Evolutionary conservation across 2,888 invertebrate genomes (phyloP).

Genomic region (Drosophila pseudotalamancana): DNA sequence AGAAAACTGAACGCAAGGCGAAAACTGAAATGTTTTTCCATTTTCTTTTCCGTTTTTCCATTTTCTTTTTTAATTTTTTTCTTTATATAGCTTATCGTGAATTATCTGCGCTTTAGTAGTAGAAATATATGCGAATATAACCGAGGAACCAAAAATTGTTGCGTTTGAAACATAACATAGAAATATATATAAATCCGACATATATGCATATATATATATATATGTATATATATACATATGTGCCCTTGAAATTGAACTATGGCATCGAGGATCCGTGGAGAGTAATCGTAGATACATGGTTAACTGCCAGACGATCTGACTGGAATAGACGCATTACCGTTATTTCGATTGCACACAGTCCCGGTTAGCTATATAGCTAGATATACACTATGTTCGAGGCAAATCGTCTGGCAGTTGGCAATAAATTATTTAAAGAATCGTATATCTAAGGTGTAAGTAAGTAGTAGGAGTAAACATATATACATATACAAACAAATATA

Average conservation of each 20-base stretch:
- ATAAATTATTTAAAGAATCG: conserved; percentile 9
- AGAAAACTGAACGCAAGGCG: conserved; percentile 42
- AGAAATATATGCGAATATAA: conserved; percentile 41
- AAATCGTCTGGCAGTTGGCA: not conserved
- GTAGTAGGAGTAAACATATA: conserved; percentile 2
- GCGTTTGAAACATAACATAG: conserved; percentile 45
- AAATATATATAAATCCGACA: not conserved
- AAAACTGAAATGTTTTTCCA: conserved; percentile 1
- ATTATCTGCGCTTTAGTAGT: conserved; percentile 23
- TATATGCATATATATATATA: not conserved
- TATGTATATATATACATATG: too few relatives aligned
- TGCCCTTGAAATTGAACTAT: conserved; percentile 54
- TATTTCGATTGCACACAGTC: conserved; percentile 49
- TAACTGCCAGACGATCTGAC: not conserved
- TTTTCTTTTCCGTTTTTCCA: too few relatives aligned
- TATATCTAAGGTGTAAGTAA: conserved; percentile 30
- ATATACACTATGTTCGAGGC: not conserved
- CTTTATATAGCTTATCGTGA: conserved; percentile 17
- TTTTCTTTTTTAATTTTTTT: not conserved
- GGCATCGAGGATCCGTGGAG: conserved; percentile 20
- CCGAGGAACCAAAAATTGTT: conserved; percentile 54
- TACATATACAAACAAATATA: conserved; percentile 9
- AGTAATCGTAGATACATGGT: conserved; percentile 16
- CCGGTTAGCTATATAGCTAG: conserved; percentile 12
- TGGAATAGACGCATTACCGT: not conserved